Conservation (phyloP, 1,140 invertebrate species). For the Magallana angulata region DNA sequence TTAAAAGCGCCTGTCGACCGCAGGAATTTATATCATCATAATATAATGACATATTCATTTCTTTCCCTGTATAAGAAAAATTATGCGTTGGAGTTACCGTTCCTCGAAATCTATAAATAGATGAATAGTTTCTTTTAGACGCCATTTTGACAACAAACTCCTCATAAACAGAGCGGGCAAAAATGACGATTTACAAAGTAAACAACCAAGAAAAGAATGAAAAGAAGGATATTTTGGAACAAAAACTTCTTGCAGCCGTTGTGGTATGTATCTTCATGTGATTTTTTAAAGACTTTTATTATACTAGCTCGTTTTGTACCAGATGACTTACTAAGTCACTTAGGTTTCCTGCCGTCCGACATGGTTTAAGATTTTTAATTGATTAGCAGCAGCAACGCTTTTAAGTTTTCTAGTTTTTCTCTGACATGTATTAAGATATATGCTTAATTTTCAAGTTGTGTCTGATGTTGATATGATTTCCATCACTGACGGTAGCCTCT, state of each 20-base stretch:
- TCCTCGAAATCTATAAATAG: conserved; percentile 17
- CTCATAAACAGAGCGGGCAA: neutral
- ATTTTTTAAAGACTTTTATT: neutral
- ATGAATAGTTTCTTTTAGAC: neutral
- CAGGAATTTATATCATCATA: neutral
- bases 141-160: conserved; percentile 23
- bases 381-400: no score
- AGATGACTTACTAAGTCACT: neutral
- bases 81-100: neutral
- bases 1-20: no score
- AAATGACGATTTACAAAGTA: conserved; percentile 32
- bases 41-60: no score
- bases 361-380: no score
- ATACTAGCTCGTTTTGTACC: neutral
- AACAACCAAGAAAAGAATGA: conserved; percentile 27
- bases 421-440: no score
- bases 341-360: no score
- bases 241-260: conserved; percentile 16
- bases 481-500: no score
- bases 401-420: no score
- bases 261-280: neutral
- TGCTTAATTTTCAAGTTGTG: no score
- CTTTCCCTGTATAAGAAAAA: neutral
- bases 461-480: no score
- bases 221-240: conserved; percentile 29